Base-by-base conservation (phyloP, 2,888 invertebrate species). In the Lucinisca nassula region DNA sequence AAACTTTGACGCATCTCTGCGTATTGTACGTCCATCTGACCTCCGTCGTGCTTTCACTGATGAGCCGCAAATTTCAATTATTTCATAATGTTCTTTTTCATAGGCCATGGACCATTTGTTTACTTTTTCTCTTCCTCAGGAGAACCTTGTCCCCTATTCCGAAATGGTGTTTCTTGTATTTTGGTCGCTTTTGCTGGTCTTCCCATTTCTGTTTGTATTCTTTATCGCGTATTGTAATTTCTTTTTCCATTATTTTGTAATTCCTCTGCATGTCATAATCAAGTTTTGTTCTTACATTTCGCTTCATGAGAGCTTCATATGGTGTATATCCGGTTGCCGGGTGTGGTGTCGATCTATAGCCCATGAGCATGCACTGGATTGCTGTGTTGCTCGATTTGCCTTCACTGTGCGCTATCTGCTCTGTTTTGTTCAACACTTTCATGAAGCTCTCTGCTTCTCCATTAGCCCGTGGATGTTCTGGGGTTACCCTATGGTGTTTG, bases 311-410 rank as follows among this genome's bases (percentile, higher is more conserved):
- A 27, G 78, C 79, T 38, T 77, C 40, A 24, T 82, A 82, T n/a
- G 88, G 88, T 40, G 35, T 86, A n/a, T n/a, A n/a, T n/a, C n/a
- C n/a, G n/a, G n/a, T n/a, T n/a, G n/a, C n/a, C n/a, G n/a, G n/a
- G n/a, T n/a, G n/a, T n/a, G n/a, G n/a, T n/a, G n/a, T n/a, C n/a
- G n/a, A n/a, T n/a, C n/a, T n/a, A n/a, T n/a, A 88, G 3, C 70
- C 85, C 67, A 79, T 80, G 24, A 86, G 79, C 77, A 86, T 80
- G 1, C 86, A 49, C 58, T 83, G 83, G 6, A 88, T 74, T 35
- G 83, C 86, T 14, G 27, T 17, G 37, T 30, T 35, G 30, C 75
- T 79, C 37, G 14, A n/a, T 61, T 17, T 51, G 10, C 76, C 76
- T 70, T 86, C 24, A 1, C 85, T n/a, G n/a, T n/a, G n/a, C n/a